Evolutionary conservation across 2,113 vertebrate genomes (phyloP).

Genomic region (Sapajus apella): DNA sequence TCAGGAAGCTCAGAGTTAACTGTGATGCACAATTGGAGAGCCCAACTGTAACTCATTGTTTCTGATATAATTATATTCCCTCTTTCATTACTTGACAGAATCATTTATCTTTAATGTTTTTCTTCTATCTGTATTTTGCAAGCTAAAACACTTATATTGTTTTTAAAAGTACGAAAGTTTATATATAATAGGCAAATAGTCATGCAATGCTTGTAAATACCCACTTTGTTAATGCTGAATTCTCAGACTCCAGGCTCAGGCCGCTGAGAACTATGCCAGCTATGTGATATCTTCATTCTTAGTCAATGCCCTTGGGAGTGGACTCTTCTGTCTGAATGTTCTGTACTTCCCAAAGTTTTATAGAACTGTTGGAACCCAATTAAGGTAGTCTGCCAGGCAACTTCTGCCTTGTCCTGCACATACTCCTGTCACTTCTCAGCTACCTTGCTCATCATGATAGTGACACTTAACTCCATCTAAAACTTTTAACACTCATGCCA

Average conservation of each 20-base stretch:
- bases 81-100: background rate
- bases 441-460: background rate
- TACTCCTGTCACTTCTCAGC: background rate
- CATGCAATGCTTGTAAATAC: background rate
- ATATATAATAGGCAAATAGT: background rate
- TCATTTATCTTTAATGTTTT: background rate
- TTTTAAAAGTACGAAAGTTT: conserved; percentile 17
- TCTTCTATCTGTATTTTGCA: background rate
- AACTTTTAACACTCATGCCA: background rate
- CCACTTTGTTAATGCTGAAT: background rate
- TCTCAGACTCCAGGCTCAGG: background rate
- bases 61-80: background rate
- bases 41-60: background rate
- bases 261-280: background rate
- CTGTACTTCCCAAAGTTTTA: background rate
- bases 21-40: background rate
- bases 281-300: background rate
- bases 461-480: background rate
- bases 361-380: background rate
- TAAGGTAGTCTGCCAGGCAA: background rate
- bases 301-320: background rate
- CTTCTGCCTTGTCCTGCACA: background rate
- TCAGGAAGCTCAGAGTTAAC: conserved; percentile 11
- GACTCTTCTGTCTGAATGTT: background rate
- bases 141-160: background rate